phyloP scores from a whole-genome alignment of 1,140 invertebrate genomes.

The Chelonus insularis region DNA sequence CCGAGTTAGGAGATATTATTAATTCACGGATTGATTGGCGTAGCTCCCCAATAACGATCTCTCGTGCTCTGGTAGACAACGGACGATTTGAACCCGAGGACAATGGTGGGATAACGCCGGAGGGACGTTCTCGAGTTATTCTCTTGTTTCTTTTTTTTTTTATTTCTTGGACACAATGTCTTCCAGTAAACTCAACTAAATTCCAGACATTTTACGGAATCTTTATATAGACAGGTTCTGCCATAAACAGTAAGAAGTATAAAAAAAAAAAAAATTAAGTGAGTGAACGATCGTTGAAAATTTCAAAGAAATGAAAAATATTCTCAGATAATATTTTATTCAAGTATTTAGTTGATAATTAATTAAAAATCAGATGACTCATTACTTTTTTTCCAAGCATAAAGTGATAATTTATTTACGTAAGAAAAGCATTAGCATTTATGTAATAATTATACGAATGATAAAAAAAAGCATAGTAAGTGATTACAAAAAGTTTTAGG shows the following conservation, averaged over 20 bases:
- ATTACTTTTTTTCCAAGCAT: too few species aligned
- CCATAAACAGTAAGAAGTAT: constrained; percentile 1
- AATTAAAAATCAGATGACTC: too few species aligned
- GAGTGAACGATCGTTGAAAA: constrained; percentile 11
- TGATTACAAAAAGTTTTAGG: neutral
- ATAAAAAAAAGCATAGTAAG: too few species aligned
- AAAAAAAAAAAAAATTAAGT: neutral
- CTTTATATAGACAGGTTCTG: constrained; percentile 29
- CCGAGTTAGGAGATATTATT: constrained; percentile 32
- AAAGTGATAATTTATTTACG: too few species aligned
- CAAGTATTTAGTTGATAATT: too few species aligned
- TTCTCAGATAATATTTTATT: too few species aligned
- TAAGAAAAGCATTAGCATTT: too few species aligned
- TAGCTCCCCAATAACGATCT: constrained; percentile 21
- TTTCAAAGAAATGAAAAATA: neutral
- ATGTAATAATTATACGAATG: too few species aligned
- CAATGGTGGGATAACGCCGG: constrained; percentile 32
- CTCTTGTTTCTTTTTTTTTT: neutral
- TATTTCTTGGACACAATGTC: constrained; percentile 28
- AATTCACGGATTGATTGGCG: constrained; percentile 32
- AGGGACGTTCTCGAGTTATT: constrained; percentile 27
- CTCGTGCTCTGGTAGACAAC: constrained; percentile 13
- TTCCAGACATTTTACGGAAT: constrained; percentile 34
- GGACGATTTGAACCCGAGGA: constrained; percentile 12
- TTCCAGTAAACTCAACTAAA: constrained; percentile 30